Conservation (phyloP, 2,888 invertebrate species). For the Heliconius charithonia region DNA sequence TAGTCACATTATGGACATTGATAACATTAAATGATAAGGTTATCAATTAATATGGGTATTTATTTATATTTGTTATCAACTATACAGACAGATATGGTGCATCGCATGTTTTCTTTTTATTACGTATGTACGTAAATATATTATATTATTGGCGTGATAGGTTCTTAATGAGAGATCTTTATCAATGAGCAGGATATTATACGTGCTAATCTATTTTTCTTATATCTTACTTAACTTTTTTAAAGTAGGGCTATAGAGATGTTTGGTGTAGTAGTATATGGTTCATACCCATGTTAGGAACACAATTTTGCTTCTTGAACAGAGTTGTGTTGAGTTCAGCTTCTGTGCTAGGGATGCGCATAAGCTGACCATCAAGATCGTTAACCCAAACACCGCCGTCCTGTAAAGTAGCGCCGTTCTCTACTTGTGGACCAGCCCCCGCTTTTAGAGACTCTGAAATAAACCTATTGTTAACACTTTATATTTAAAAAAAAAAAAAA, state of each 20-base stretch:
- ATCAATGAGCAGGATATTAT: no score
- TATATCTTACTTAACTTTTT: no score
- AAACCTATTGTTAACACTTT: background rate
- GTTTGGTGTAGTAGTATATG: no score
- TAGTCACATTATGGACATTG: background rate
- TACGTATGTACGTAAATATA: background rate
- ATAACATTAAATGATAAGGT: background rate
- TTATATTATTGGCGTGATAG: no score
- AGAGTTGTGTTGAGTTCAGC: constrained; percentile 62
- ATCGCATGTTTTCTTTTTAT: background rate
- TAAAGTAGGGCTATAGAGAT: no score
- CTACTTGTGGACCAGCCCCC: constrained; percentile 70
- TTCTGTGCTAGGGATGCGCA: constrained; percentile 64
- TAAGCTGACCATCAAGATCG: constrained; percentile 64
- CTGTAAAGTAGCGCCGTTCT: constrained; percentile 75
- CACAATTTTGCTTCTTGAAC: constrained; percentile 68
- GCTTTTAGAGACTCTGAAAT: constrained; percentile 67
- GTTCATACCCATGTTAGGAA: constrained; percentile 64
- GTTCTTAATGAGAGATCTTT: no score
- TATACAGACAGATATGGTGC: background rate
- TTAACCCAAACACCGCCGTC: constrained; percentile 77
- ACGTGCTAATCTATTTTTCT: no score
- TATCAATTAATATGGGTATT: background rate
- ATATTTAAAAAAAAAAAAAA: no score
- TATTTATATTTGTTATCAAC: background rate